These are phyloP conservation scores for Ischnura elegans DNA, from an alignment of 2,888 invertebrate genomes.

Conservation along the genomic window DNA sequence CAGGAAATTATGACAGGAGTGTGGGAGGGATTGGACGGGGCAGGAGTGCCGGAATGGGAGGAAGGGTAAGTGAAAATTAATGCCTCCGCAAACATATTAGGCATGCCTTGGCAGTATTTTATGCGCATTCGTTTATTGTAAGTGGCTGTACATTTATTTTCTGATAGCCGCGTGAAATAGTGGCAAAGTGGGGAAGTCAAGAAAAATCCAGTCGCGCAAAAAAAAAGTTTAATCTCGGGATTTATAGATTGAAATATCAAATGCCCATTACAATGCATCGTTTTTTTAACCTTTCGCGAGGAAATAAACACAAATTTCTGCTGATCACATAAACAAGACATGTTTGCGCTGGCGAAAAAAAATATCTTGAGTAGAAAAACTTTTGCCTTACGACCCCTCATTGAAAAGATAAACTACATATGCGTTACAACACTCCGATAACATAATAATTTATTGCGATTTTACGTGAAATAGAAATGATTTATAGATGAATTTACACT, in stretches of 20 bases:
- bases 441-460: too few relatives aligned
- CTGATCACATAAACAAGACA: not conserved
- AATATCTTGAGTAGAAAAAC: not conserved
- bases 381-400: too few relatives aligned
- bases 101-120: slow-evolving; percentile 18
- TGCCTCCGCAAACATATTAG: slow-evolving; percentile 26
- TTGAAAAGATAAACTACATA: too few relatives aligned
- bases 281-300: not conserved
- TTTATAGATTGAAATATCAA: slow-evolving; percentile 38
- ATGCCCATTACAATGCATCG: not conserved
- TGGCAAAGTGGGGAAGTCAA: not conserved
- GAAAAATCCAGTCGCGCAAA: not conserved
- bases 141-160: slow-evolving; percentile 31
- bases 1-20: slow-evolving; percentile 27
- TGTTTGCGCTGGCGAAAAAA: not conserved
- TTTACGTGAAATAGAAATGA: too few relatives aligned
- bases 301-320: not conserved
- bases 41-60: not conserved
- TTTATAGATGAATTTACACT: too few relatives aligned
- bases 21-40: not conserved
- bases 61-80: slow-evolving; percentile 33
- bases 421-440: too few relatives aligned
- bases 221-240: slow-evolving; percentile 15
- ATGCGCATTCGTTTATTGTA: slow-evolving; percentile 31
- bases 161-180: slow-evolving; percentile 31